Evolutionary conservation across 2,888 invertebrate genomes (phyloP).

Genomic region (Alloplasta piceator): DNA sequence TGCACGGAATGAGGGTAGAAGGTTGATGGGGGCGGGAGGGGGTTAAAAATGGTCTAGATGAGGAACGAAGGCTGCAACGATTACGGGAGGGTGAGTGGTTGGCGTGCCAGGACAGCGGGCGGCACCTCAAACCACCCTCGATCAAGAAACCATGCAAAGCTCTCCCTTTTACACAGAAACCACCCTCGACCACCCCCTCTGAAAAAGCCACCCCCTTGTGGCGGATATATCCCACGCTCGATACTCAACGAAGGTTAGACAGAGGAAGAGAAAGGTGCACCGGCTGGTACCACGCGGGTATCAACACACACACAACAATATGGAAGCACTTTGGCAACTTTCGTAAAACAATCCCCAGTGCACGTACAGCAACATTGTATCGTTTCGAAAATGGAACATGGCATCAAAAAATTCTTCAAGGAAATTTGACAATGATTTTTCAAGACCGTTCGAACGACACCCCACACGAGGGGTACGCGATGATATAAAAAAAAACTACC

Average conservation of each 20-base stretch:
- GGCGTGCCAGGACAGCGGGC: conserved; percentile 70
- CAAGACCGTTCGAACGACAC: no score
- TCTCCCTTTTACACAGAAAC: conserved; percentile 55
- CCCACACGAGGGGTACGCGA: no score
- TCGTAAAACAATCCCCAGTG: conserved; percentile 33
- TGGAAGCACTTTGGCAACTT: conserved; percentile 45
- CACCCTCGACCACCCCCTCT: conserved; percentile 64
- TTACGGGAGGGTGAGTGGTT: conserved; percentile 48
- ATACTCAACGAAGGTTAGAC: conserved; percentile 67
- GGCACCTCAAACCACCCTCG: conserved; percentile 67
- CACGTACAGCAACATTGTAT: conserved; percentile 27
- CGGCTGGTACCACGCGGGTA: conserved; percentile 68
- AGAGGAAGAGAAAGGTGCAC: conserved; percentile 57
- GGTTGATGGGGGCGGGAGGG: conserved; percentile 19
- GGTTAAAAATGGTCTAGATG: conserved; percentile 40
- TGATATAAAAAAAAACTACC: no score
- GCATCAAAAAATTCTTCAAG: no score
- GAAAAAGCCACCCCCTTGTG: not conserved
- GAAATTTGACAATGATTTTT: no score
- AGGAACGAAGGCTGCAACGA: conserved; percentile 47
- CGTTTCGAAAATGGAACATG: no score
- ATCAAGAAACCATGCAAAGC: conserved; percentile 54
- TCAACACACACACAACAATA: conserved; percentile 50
- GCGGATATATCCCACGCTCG: conserved; percentile 65
- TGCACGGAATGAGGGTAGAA: conserved; percentile 2